Evolutionary conservation across 2,113 vertebrate genomes (phyloP).

Genomic region (Corydoras maculifer): DNA sequence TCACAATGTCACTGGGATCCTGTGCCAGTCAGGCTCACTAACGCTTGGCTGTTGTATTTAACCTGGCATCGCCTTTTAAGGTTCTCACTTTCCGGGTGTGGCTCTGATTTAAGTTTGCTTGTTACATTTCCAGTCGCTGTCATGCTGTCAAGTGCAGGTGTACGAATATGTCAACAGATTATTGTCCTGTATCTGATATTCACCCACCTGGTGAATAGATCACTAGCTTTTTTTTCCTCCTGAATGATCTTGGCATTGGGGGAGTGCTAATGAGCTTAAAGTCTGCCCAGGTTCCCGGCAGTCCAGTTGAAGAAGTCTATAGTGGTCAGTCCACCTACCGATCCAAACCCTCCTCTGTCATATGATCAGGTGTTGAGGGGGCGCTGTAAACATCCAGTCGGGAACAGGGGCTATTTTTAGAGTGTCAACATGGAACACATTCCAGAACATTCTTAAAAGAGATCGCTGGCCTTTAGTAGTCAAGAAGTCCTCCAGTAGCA

Average conservation of each 20-base stretch:
- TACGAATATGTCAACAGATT: no score
- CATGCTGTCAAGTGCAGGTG: no score
- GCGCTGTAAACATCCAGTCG: slow-evolving; percentile 33
- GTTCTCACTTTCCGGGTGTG: slow-evolving; percentile 27
- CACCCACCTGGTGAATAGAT: no score
- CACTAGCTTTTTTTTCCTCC: no score
- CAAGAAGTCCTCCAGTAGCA: slow-evolving; percentile 2
- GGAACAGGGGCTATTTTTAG: slow-evolving; percentile 45
- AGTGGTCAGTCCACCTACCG: slow-evolving; percentile 10
- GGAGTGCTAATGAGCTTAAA: not conserved
- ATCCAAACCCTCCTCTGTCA: slow-evolving; percentile 19
- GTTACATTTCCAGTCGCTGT: slow-evolving; percentile 1
- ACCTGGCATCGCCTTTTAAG: slow-evolving; percentile 12
- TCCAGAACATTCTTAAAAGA: slow-evolving; percentile 38
- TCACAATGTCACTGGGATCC: slow-evolving; percentile 18
- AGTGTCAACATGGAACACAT: slow-evolving; percentile 47
- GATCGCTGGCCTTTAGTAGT: slow-evolving; percentile 31
- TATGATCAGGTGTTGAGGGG: slow-evolving; percentile 44
- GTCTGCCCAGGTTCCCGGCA: slow-evolving; percentile 4
- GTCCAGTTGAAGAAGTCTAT: slow-evolving; percentile 1
- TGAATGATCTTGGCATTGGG: no score
- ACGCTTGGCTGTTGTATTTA: slow-evolving; percentile 17
- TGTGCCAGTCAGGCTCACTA: slow-evolving; percentile 14
- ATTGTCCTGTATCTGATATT: no score
- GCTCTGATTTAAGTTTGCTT: slow-evolving; percentile 17